Evolutionary conservation across 1,140 invertebrate genomes (phyloP), one percentile per base, ranked within the genome.

Genomic region (Arion vulgaris): DNA sequence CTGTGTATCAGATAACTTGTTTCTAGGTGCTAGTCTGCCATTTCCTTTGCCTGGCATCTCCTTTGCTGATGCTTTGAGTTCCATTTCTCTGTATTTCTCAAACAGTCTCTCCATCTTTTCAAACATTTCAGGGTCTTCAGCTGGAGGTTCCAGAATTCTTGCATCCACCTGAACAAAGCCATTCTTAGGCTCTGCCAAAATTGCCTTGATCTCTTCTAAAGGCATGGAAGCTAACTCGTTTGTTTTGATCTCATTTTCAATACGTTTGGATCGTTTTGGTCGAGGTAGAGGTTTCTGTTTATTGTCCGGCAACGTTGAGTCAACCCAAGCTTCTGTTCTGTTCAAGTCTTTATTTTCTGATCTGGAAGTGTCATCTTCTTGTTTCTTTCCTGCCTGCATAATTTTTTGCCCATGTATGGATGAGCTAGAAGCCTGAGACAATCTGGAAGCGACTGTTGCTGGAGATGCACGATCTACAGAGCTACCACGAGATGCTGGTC

Each of bases 51-150:
- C 86, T 4, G 87, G 86, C 9, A 86, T 88, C 73, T 90, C 88
- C 78, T 89, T 89, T 0, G 89, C 87, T 28, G 89, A 90, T 0
- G 87, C 87, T 71, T 86, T 85, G 17, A 91, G 83, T 80, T 91
- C 90, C 80, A 87, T 88, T 76, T 89, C 87, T 28, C 87, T 78
- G 51, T 89, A 86, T 76, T 88, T 85, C 76, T 89, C 84, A 81
- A 91, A 91, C 34, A 91, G 69, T 82, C 85, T 84, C 76, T 91
- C 89, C 90, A 91, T 91, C 51, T 86, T 87, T 32, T 84, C 83
- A 73, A 86, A 91, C 85, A 87, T 87, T 86, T 89, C 89, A 2
- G 90, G 87, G 74, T 91, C 90, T 81, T 90, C 90, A 13, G 90
- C 87, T 1, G 89, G 89, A 15, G 90, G 87, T 38, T 88, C 86